Conservation (phyloP, 2,888 invertebrate species). For the Phengaris arion region DNA sequence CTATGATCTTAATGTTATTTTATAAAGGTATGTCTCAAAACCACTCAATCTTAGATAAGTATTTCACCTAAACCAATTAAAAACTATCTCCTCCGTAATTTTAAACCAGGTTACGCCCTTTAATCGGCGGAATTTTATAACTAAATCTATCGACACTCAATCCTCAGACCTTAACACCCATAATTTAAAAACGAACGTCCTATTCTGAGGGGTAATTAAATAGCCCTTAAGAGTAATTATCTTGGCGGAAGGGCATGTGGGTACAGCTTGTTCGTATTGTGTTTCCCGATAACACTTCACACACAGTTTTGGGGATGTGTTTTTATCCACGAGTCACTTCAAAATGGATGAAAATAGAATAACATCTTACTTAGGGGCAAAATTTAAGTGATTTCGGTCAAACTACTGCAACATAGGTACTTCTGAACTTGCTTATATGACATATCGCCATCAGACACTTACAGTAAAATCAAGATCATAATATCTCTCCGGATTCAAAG, state of each 20-base stretch:
- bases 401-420: too few species aligned
- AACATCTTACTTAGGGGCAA: background rate
- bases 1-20: too few species aligned
- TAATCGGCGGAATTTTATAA: background rate
- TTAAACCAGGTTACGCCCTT: background rate
- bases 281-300: slow-evolving; percentile 45
- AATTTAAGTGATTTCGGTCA: too few species aligned
- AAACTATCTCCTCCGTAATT: background rate
- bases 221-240: slow-evolving; percentile 60
- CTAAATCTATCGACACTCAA: slow-evolving; percentile 17
- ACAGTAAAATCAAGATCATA: too few species aligned
- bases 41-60: too few species aligned
- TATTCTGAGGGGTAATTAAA: slow-evolving; percentile 54
- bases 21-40: too few species aligned
- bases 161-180: slow-evolving; percentile 36
- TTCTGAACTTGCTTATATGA: too few species aligned
- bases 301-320: slow-evolving; percentile 11
- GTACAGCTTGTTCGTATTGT: slow-evolving; percentile 61
- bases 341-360: background rate
- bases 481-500: too few species aligned
- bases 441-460: too few species aligned
- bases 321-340: slow-evolving; percentile 3
- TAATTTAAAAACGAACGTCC: slow-evolving; percentile 43
- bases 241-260: slow-evolving; percentile 62
- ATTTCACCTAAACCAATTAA: background rate